These are phyloP conservation scores for Crepidodera aurea DNA, from an alignment of 2,888 invertebrate species.

Conservation along the genomic window DNA sequence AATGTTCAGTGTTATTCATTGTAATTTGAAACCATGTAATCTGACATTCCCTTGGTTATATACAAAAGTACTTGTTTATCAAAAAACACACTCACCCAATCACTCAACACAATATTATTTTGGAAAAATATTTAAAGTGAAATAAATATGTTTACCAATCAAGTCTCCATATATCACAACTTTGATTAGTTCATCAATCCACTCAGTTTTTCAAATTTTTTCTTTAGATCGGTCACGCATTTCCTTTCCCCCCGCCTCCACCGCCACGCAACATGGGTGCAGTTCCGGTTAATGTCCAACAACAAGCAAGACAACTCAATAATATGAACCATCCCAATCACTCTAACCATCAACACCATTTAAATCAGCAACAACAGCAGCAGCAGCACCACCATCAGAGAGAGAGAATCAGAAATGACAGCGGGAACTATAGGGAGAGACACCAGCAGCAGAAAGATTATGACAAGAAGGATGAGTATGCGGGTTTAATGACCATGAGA, in stretches of 20 bases:
- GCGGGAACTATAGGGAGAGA: slow-evolving; percentile 52
- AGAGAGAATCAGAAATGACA: slow-evolving; percentile 43
- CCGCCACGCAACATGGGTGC: slow-evolving; percentile 48
- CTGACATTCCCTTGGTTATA: no score
- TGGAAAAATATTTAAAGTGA: no score
- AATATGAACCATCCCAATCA: slow-evolving; percentile 49
- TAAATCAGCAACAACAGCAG: slow-evolving; percentile 52
- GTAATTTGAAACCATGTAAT: no score
- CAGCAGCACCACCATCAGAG: slow-evolving; percentile 48
- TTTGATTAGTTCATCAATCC: no score
- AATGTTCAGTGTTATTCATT: no score
- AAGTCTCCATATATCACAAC: no score
- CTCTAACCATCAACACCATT: slow-evolving; percentile 51
- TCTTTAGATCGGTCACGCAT: slow-evolving; percentile 46
- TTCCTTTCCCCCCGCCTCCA: slow-evolving; percentile 53
- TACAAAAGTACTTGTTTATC: no score
- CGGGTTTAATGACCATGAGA: slow-evolving; percentile 90
- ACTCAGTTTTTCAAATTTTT: no score
- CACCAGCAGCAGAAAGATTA: slow-evolving; percentile 37
- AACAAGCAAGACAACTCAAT: slow-evolving; percentile 40
- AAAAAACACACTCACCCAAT: no score
- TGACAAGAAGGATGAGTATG: slow-evolving; percentile 74
- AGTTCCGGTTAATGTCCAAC: slow-evolving; percentile 44
- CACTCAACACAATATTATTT: no score
- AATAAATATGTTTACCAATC: no score